Evolutionary conservation across 2,113 vertebrate genomes (phyloP).

Genomic region (Mustela nigripes): DNA sequence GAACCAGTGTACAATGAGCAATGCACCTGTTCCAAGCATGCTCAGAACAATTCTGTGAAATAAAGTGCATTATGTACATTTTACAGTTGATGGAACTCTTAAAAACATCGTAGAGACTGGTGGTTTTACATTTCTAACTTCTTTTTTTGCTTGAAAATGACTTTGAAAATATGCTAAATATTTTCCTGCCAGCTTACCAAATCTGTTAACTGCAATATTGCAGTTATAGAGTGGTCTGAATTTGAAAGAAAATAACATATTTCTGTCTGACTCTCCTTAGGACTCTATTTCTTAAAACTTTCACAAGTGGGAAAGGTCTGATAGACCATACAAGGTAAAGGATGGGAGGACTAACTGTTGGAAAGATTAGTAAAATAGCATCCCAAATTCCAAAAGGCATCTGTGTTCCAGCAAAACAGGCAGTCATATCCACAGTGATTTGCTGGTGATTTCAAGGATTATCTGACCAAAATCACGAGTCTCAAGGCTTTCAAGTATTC

Average conservation of each 20-base stretch:
- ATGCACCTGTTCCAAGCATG: too few species aligned
- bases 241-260: slow-evolving; percentile 31
- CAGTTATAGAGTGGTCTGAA: background rate
- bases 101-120: background rate
- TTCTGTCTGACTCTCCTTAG: background rate
- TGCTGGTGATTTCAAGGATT: background rate
- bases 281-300: background rate
- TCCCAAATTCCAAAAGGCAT: background rate
- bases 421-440: background rate
- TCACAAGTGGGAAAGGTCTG: background rate
- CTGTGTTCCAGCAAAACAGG: background rate
- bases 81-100: background rate
- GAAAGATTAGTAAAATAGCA: background rate
- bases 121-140: background rate
- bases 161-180: background rate
- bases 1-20: fast-evolving
- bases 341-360: background rate
- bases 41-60: background rate
- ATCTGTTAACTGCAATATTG: background rate
- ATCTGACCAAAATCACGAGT: background rate
- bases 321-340: background rate
- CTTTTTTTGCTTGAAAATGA: background rate
- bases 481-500: background rate
- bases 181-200: background rate
- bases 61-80: background rate